Percentiles rank a stretch among this genome's conserved stretches.
These are phyloP conservation scores for Austrofundulus limnaeus DNA, from an alignment of 2,113 vertebrate genomes.

Conservation along the genomic window DNA sequence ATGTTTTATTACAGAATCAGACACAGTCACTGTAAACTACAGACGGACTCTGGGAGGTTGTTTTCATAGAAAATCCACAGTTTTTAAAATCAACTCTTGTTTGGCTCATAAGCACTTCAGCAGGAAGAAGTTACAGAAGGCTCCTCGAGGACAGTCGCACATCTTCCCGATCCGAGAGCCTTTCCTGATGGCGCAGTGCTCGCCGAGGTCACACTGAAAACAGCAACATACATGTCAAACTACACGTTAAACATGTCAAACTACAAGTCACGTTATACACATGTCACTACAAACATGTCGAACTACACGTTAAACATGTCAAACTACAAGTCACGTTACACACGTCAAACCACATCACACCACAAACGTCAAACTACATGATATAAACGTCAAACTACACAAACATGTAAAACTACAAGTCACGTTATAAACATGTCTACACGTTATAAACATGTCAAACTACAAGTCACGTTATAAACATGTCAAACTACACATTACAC, in stretches of 20 bases:
- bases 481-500: no score
- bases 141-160: slow-evolving; percentile 70
- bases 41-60: not conserved
- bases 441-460: no score
- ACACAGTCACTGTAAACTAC: slow-evolving; percentile 7
- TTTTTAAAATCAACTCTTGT: slow-evolving; percentile 7
- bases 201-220: slow-evolving; percentile 68
- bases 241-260: not conserved
- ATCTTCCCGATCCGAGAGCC: slow-evolving; percentile 75
- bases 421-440: no score
- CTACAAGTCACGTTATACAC: no score
- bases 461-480: no score
- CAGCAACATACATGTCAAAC: not conserved
- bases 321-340: no score
- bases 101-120: slow-evolving; percentile 75
- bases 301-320: no score
- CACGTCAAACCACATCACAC: no score
- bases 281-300: no score
- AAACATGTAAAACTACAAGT: no score
- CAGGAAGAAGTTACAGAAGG: slow-evolving; percentile 76
- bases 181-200: slow-evolving; percentile 77
- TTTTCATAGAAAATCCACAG: slow-evolving; percentile 18
- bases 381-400: no score
- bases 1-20: slow-evolving; percentile 32
- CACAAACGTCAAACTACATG: no score